Base-by-base conservation (phyloP, 1,140 invertebrate genomes). In the Nylanderia fulva region DNA sequence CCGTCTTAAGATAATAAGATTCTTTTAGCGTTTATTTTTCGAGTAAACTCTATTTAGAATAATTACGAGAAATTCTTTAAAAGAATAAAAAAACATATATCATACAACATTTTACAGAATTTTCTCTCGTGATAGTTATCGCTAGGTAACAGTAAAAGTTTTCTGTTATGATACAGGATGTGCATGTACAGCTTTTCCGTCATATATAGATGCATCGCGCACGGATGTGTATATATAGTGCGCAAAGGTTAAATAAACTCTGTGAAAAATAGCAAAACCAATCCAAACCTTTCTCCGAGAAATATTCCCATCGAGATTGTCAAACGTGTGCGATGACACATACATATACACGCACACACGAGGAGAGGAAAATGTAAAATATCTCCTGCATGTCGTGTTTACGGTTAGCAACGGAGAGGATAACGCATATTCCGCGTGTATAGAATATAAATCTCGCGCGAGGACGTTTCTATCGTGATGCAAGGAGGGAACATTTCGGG, bases 401-500 rank as follows among this genome's bases (percentile, higher is more conserved):
- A 80, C 77, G 24, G 18, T 56, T 58, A 24, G 52, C 64, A 72
- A 82, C 56, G 27, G n/a, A 2, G 45, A 48, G 45, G 45, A 48
- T 58, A 72, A 82, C 77, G 77, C 64, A 58, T 79, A 68, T 79
- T 66, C 29, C 33, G 18, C 33, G 18, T 13, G 45, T 18, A 71
- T 42, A 13, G 36, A 82, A 58, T 58, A 80, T 80, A 71, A 80
- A 80, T 80, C 36, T 36, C 15, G 18, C 15, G 45, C 21, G 45
- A 15, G 5, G 74, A 77, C 58, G 13, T 77, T 66, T 66, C 29
- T 29, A 79, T 66, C 42, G 39, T 36, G 63, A 9, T 36, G 74
- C 48, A 66, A 11, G 54, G 68, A 42, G 56, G 42, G 76, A 63
- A 85, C 60, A 85, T 84, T 63, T 84, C 54, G 64, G 64, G 83